A percentile compares a stretch with the other conserved stretches of the same genome.
These are phyloP conservation scores for Hermaeophaga mercurialis DNA, from an alignment of 2,888 invertebrate species.

Conservation along the genomic window DNA sequence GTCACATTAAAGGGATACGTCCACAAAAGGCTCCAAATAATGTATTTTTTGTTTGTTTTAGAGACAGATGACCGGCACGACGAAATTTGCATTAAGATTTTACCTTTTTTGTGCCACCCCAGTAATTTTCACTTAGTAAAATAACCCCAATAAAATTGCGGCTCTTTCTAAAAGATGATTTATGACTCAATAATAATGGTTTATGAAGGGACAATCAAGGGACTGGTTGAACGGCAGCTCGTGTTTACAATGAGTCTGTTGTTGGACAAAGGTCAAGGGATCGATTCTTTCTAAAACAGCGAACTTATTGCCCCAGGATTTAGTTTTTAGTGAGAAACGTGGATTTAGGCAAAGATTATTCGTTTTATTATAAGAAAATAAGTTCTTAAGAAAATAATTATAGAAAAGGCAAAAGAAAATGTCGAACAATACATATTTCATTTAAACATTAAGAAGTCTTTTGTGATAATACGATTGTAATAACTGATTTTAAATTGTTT, in stretches of 20 bases:
- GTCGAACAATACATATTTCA: no score
- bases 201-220: neutral
- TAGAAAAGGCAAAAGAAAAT: no score
- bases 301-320: no score
- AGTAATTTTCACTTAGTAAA: constrained; percentile 27
- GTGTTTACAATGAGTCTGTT: neutral
- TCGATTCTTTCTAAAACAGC: no score
- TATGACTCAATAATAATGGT: constrained; percentile 29
- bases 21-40: neutral
- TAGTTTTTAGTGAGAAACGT: no score
- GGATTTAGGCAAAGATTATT: no score
- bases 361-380: no score
- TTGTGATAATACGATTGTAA: no score
- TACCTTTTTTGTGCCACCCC: constrained; percentile 21
- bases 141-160: constrained; percentile 29
- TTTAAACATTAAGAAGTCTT: no score
- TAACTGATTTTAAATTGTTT: no score
- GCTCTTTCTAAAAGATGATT: constrained; percentile 31
- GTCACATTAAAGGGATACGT: neutral
- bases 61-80: constrained; percentile 17
- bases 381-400: no score
- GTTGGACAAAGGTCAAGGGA: neutral
- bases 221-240: neutral
- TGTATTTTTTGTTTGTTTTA: constrained; percentile 13
- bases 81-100: neutral